Percentiles rank a stretch among this genome's conserved stretches.
Evolutionary conservation across 2,113 vertebrate species (phyloP).

Genomic region (Macaca mulatta): DNA sequence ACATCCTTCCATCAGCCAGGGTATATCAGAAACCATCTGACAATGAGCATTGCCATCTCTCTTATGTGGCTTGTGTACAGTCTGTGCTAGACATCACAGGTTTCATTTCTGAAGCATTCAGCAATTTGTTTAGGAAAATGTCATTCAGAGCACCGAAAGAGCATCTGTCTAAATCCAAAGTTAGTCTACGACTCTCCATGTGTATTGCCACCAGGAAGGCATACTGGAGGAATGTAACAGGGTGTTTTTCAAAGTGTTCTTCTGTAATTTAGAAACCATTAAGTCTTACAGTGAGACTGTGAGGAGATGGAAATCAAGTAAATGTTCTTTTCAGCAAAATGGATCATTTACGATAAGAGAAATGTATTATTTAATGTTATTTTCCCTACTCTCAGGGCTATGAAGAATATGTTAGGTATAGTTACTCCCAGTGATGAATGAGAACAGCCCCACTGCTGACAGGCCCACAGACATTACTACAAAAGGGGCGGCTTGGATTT

Average conservation of each 20-base stretch:
- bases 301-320: conserved; percentile 53
- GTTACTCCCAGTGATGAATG: neutral
- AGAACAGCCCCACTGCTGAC: neutral
- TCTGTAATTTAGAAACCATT: conserved; percentile 61
- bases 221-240: neutral
- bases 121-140: conserved; percentile 68
- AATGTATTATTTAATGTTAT: conserved; percentile 13
- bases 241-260: conserved; percentile 59
- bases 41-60: neutral
- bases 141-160: conserved; percentile 58
- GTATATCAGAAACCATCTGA: neutral
- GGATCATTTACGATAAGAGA: conserved; percentile 41
- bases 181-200: conserved; percentile 39
- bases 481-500: neutral
- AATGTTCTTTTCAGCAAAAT: conserved; percentile 53
- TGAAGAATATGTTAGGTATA: neutral
- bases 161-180: conserved; percentile 63
- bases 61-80: neutral
- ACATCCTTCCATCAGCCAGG: neutral
- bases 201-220: conserved; percentile 51
- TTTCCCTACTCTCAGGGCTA: conserved; percentile 37
- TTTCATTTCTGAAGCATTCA: conserved; percentile 55
- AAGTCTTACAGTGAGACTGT: conserved; percentile 48
- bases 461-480: neutral
- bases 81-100: conserved; percentile 50